These are phyloP conservation scores for Entomobrya proxima DNA, from an alignment of 2,888 invertebrate species.

Conservation along the genomic window DNA sequence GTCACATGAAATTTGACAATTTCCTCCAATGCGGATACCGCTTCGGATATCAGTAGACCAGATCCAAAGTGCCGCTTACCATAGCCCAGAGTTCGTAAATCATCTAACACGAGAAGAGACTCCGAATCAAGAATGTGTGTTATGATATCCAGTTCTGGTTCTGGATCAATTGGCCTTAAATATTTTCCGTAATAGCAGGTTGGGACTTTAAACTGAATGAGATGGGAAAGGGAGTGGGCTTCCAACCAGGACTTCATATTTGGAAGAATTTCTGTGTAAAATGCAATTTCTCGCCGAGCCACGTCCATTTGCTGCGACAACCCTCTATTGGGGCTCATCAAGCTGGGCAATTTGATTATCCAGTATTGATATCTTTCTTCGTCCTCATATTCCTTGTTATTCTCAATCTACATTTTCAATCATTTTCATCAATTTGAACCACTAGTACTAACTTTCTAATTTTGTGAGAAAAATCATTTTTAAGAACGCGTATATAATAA, in stretches of 20 bases:
- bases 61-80: slow-evolving; percentile 75
- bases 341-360: slow-evolving; percentile 71
- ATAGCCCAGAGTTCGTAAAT: slow-evolving; percentile 74
- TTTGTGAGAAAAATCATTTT: too few relatives aligned
- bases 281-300: slow-evolving; percentile 75
- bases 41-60: slow-evolving; percentile 74
- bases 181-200: slow-evolving; percentile 75
- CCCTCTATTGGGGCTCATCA: slow-evolving; percentile 59
- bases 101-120: slow-evolving; percentile 76
- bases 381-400: slow-evolving; percentile 28
- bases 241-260: slow-evolving; percentile 70
- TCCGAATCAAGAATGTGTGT: slow-evolving; percentile 74
- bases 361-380: slow-evolving; percentile 66
- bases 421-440: too few relatives aligned
- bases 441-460: too few relatives aligned
- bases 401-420: slow-evolving; percentile 45
- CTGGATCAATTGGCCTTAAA: slow-evolving; percentile 62
- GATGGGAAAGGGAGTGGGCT: slow-evolving; percentile 35
- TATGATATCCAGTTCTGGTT: slow-evolving; percentile 63
- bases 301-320: slow-evolving; percentile 69
- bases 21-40: slow-evolving; percentile 70
- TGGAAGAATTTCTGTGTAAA: slow-evolving; percentile 76
- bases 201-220: slow-evolving; percentile 69
- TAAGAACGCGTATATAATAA: background rate
- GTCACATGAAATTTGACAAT: slow-evolving; percentile 75